These are phyloP conservation scores for Lycodopsis pacificus DNA, from an alignment of 2,797 vertebrate genomes.

Conservation along the genomic window DNA sequence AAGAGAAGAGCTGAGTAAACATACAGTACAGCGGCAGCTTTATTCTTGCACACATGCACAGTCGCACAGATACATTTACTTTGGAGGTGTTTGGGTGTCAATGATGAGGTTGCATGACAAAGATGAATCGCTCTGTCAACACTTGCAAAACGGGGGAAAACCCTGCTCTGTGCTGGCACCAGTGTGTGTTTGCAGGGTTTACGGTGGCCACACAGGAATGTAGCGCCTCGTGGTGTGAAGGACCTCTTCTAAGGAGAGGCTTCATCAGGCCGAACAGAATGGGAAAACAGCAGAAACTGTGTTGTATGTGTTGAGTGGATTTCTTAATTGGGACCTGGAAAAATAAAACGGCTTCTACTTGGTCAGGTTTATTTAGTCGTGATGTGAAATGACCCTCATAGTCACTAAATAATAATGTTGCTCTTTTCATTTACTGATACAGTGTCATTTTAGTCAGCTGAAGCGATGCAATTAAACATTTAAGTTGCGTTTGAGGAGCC, in stretches of 20 bases:
- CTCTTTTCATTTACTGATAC: not conserved
- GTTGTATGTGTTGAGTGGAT: not conserved
- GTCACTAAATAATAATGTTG: not conserved
- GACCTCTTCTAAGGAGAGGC: slow-evolving; percentile 39
- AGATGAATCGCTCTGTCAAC: slow-evolving; percentile 54
- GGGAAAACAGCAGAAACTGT: slow-evolving; percentile 20
- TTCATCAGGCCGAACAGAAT: slow-evolving; percentile 26
- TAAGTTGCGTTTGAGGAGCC: not conserved
- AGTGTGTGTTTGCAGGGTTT: slow-evolving; percentile 11
- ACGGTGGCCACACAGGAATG: slow-evolving; percentile 45
- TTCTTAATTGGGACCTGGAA: not conserved
- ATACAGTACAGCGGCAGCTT: not conserved
- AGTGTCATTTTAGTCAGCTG: not conserved
- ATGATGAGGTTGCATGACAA: slow-evolving; percentile 38
- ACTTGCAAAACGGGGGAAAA: slow-evolving; percentile 34
- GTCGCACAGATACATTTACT: slow-evolving; percentile 33
- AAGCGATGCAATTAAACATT: not conserved
- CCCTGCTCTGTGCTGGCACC: slow-evolving; percentile 2
- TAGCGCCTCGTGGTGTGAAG: slow-evolving; percentile 48
- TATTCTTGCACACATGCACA: slow-evolving; percentile 1
- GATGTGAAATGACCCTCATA: not conserved
- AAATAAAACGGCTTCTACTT: not conserved
- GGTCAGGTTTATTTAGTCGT: not conserved
- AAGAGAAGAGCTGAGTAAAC: not conserved
- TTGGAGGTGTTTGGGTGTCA: slow-evolving; percentile 35